phyloP scores from a whole-genome alignment of 1,140 invertebrate genomes.

The Dendrolimus kikuchii region DNA sequence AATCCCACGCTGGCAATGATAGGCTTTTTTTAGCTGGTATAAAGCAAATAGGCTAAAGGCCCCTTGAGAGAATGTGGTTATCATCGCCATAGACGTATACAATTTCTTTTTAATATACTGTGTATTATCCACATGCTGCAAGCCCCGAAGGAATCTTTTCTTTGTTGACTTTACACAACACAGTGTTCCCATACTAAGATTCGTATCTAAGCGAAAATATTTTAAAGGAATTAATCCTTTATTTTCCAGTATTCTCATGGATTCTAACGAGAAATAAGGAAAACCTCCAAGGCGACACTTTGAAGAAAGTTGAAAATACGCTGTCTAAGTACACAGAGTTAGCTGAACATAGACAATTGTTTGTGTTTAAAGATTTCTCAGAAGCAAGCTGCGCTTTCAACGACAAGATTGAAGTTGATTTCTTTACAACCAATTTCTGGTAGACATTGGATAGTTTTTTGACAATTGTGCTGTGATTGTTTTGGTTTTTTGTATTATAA shows the following conservation, averaged over 20 bases:
- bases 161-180: too few species aligned
- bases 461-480: slow-evolving; percentile 4
- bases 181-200: too few species aligned
- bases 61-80: too few species aligned
- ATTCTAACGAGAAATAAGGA: slow-evolving; percentile 46
- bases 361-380: slow-evolving; percentile 52
- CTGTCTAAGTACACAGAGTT: slow-evolving; percentile 51
- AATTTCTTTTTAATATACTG: too few species aligned
- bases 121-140: too few species aligned
- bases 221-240: slow-evolving; percentile 1
- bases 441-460: slow-evolving; percentile 11
- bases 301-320: slow-evolving; percentile 44
- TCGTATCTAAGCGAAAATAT: not conserved
- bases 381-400: slow-evolving; percentile 39
- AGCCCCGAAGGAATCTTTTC: too few species aligned
- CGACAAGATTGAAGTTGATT: slow-evolving; percentile 43
- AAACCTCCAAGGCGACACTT: slow-evolving; percentile 35
- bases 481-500: not conserved
- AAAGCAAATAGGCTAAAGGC: too few species aligned
- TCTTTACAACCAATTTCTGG: slow-evolving; percentile 62
- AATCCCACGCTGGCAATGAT: too few species aligned
- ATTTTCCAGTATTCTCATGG: slow-evolving; percentile 56
- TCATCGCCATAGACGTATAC: too few species aligned
- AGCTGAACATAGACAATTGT: slow-evolving; percentile 42
- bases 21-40: too few species aligned